phyloP scores from a whole-genome alignment of 92 coral and sea anemone species.

The Virgularia gustaviana region DNA sequence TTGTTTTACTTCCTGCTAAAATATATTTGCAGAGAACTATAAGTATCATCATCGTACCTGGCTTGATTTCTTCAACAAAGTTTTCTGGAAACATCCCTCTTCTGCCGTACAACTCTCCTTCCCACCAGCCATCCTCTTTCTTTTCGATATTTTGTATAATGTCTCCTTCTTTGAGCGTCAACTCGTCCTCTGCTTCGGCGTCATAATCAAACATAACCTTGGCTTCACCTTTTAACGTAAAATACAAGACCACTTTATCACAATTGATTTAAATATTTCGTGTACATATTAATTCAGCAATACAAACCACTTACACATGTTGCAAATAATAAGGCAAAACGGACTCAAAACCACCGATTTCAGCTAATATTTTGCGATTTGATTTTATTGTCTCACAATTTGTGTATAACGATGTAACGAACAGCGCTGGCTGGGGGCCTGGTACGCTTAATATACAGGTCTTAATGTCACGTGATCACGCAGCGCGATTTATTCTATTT shows the following conservation, averaged over 20 bases:
- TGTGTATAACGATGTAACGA: slow-evolving; percentile 7
- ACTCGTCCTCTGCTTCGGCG: slow-evolving; percentile 71
- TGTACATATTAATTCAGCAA: not conserved
- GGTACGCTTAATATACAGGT: too few relatives aligned
- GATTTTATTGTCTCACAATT: not conserved
- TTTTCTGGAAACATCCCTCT: slow-evolving; percentile 84
- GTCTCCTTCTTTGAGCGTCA: slow-evolving; percentile 62
- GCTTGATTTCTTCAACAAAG: slow-evolving; percentile 67
- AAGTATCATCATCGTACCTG: too few relatives aligned
- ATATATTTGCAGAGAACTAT: slow-evolving; percentile 1
- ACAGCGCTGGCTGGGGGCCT: not conserved
- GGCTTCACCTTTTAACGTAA: slow-evolving; percentile 61
- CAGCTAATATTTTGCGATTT: not conserved
- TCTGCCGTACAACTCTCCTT: slow-evolving; percentile 73
- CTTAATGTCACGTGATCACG: too few relatives aligned
- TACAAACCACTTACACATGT: slow-evolving; percentile 31
- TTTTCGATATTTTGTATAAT: slow-evolving; percentile 57
- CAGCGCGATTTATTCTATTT: too few relatives aligned
- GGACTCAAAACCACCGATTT: slow-evolving; percentile 8
- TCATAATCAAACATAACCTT: slow-evolving; percentile 75
- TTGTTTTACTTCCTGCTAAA: slow-evolving; percentile 9
- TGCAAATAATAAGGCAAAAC: not conserved
- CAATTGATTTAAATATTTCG: slow-evolving; percentile 17
- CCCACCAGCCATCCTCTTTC: slow-evolving; percentile 85
- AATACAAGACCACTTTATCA: too few relatives aligned